Conservation (phyloP, 2,113 vertebrate species). For the Corvus hawaiiensis region DNA sequence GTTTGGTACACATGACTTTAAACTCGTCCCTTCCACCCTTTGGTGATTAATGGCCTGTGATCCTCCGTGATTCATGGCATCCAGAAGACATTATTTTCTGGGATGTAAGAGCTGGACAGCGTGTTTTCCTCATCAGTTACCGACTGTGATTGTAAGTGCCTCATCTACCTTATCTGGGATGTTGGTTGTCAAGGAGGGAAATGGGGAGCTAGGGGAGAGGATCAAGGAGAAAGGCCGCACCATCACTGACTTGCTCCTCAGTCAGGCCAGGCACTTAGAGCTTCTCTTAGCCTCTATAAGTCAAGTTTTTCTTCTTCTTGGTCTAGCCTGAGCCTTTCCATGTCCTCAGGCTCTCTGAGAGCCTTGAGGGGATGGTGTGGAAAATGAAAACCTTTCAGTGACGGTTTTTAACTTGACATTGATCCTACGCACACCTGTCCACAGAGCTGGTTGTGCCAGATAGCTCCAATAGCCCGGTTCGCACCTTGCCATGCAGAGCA, state of each 20-base stretch:
- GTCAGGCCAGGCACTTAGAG: background rate
- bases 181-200: background rate
- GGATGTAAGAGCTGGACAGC: slow-evolving; percentile 14
- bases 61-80: background rate
- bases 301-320: background rate
- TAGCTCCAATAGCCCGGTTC: background rate
- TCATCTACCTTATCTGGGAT: background rate
- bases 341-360: background rate
- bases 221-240: background rate
- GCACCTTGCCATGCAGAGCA: background rate
- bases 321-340: background rate
- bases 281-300: background rate
- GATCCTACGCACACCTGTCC: slow-evolving; percentile 8
- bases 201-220: background rate
- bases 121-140: slow-evolving; percentile 58
- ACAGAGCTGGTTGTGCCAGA: background rate
- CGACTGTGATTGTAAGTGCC: accelerated
- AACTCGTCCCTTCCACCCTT: background rate
- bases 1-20: slow-evolving; percentile 6
- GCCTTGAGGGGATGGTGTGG: background rate
- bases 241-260: background rate
- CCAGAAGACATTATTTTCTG: slow-evolving; percentile 33
- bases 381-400: background rate
- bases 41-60: slow-evolving; percentile 37
- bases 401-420: background rate